These are phyloP conservation scores for Callyntrura guangdongensis DNA, from an alignment of 2,888 invertebrate species.

Conservation along the genomic window DNA sequence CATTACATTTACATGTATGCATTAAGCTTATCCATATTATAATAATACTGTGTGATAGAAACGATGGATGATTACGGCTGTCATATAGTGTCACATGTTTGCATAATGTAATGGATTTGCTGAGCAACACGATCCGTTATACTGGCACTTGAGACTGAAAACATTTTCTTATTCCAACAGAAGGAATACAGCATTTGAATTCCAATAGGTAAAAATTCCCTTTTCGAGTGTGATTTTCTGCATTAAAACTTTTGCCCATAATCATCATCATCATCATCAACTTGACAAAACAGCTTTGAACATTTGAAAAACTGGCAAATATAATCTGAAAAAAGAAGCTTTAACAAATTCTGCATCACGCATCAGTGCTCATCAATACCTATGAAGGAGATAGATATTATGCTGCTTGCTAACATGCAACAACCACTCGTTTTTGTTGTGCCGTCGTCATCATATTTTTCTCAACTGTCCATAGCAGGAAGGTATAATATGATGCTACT, in stretches of 20 bases:
- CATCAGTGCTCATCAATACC: conserved; percentile 13
- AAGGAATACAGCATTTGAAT: no score
- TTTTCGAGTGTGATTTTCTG: neutral
- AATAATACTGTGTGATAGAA: no score
- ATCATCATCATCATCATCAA: neutral
- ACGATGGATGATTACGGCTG: no score
- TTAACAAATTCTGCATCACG: conserved; percentile 16
- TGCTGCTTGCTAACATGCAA: neutral
- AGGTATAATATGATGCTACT: neutral
- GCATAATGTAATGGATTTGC: no score
- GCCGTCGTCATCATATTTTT: conserved; percentile 33
- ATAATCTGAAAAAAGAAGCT: conserved; percentile 4
- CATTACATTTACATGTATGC: no score
- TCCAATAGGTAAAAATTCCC: no score
- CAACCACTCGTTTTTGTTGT: neutral
- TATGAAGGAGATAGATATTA: neutral
- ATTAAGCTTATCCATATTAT: no score
- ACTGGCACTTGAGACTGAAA: no score
- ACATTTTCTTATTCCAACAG: no score
- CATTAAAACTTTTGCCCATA: conserved; percentile 6
- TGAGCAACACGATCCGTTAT: no score
- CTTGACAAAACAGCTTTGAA: neutral
- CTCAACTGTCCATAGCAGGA: conserved; percentile 37
- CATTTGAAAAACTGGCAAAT: conserved; percentile 13
- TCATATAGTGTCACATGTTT: no score